phyloP scores from a whole-genome alignment of 2,113 vertebrate species.

The Coregonus clupeaformis region DNA sequence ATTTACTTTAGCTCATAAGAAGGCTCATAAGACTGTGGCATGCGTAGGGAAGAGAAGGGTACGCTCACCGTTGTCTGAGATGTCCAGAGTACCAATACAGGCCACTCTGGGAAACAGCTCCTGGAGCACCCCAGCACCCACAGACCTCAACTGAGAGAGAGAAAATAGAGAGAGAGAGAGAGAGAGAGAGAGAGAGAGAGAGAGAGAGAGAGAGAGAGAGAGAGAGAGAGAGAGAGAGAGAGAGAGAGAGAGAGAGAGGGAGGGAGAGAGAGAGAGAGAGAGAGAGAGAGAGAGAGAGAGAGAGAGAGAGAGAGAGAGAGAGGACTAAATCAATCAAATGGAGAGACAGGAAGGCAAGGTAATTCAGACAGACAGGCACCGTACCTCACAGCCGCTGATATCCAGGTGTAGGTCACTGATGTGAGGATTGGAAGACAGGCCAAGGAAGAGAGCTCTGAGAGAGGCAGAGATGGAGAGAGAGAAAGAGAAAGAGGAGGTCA shows the following conservation, averaged over 20 bases:
- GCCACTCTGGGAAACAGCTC: constrained; percentile 83
- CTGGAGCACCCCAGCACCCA: constrained; percentile 84
- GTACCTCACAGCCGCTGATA: constrained; percentile 78
- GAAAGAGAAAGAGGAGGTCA: not conserved
- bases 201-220: not conserved
- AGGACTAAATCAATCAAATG: not conserved
- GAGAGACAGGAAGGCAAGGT: not conserved
- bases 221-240: constrained; percentile 27
- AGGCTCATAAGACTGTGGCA: not conserved
- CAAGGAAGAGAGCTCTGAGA: constrained; percentile 73
- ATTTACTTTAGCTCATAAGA: not conserved
- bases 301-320: not conserved
- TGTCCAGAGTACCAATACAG: constrained; percentile 82
- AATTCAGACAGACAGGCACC: not conserved
- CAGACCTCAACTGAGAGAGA: constrained; percentile 80
- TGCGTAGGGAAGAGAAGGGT: not conserved
- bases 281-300: constrained; percentile 35
- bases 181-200: constrained; percentile 22
- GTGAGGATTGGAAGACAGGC: constrained; percentile 76
- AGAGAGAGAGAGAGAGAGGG: constrained; percentile 5
- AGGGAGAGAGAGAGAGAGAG: constrained; percentile 4
- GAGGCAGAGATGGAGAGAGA: constrained; percentile 13
- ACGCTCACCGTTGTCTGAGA: constrained; percentile 87
- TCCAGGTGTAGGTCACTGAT: constrained; percentile 76
- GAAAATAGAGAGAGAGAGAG: not conserved